Base-by-base conservation (phyloP, 64 coral and sea anemone species). In the Pocillopora damicornis region DNA sequence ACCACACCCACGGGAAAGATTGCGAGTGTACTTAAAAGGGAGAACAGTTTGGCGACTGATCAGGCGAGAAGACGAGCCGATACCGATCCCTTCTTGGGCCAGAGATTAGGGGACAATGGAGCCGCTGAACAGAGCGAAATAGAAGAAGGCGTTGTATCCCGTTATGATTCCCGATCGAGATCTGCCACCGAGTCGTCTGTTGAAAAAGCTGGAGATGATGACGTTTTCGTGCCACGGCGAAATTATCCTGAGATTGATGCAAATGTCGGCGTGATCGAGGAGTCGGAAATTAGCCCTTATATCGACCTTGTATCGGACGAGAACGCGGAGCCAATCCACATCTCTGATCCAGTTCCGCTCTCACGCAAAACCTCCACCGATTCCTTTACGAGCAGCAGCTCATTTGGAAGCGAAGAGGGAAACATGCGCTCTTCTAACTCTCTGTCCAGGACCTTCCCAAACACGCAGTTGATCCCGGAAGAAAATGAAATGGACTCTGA, bases 261-360 rank as follows among this genome's bases (percentile, higher is more conserved):
- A 13, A 59, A 15, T 38, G 42, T 59, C 45, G 72, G 45, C 13
- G 51, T 15, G 2, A 51, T 15, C 10, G 85, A 87, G 5, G 74
- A 79, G 35, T 59, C 51, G 11, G 45, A 71, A 16, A 16, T 35
- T 1, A 80, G 58, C 74, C 30, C 90, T 17, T 92, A 92, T 58
- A 79, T 92, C 20, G 90, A 92, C 58, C 82, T 92, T 9, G 51
- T 92, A 6, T 37, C 45, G 11, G 90, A 92, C 56, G 75, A 61
- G 6, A 76, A 36, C 26, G 84, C 82, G 2, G 75, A 87, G 61
- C 90, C 90, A 16, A 86, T 92, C 75, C 90, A 92, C 76, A 92
- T 92, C 15, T 86, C 90, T 5, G 90, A 87, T 58, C 76, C 90
- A 60, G 80, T 83, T 82, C 80, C 42, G 42, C 42, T 9, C 36